Conservation (phyloP, 2,888 invertebrate genomes). For the Aspidiotus rigidus region DNA sequence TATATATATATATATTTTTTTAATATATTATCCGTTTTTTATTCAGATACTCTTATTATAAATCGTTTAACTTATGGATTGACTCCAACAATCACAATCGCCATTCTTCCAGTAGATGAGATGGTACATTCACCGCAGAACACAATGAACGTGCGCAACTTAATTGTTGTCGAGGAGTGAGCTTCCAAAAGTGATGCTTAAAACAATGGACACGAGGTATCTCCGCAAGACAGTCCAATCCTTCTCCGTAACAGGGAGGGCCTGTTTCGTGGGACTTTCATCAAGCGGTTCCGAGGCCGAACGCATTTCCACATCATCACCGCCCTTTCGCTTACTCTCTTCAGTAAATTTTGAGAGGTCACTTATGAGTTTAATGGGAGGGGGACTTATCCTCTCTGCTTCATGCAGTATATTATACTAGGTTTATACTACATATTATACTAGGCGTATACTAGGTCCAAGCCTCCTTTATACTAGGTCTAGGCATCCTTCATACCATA, state of each 20-base stretch:
- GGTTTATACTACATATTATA: no score
- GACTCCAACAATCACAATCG: slow-evolving; percentile 2
- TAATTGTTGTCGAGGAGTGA: background rate
- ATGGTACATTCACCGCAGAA: slow-evolving; percentile 2
- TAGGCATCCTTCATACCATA: no score
- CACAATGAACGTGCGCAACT: background rate
- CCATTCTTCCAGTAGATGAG: slow-evolving; percentile 2
- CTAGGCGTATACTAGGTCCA: no score
- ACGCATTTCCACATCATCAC: slow-evolving; percentile 2
- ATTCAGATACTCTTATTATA: slow-evolving; percentile 1
- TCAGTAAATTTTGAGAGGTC: slow-evolving; percentile 1
- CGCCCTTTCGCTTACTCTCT: slow-evolving; percentile 1
- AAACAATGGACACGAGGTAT: background rate
- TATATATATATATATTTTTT: no score
- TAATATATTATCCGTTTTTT: background rate
- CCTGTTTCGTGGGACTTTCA: slow-evolving; percentile 4
- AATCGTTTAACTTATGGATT: slow-evolving; percentile 1
- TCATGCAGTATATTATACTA: no score
- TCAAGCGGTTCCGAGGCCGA: background rate
- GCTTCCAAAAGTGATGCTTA: background rate
- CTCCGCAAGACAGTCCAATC: slow-evolving; percentile 1
- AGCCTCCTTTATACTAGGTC: no score
- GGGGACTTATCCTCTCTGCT: no score
- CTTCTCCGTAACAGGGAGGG: background rate
- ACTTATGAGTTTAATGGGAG: background rate